phyloP scores from a whole-genome alignment of 2,888 invertebrate genomes.

The Drosophila meridionalis region DNA sequence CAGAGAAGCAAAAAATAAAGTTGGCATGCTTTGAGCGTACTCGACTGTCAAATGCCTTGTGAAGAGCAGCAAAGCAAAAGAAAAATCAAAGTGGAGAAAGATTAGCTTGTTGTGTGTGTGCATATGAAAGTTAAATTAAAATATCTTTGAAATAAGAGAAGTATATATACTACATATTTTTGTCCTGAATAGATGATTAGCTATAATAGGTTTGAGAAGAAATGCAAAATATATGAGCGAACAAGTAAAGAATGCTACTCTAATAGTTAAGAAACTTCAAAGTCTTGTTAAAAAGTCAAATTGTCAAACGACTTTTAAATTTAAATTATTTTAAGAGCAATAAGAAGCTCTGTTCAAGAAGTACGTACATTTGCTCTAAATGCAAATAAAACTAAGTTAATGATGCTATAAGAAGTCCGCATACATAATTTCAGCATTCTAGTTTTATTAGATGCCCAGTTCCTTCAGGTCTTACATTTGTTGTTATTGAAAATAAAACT shows the following conservation, averaged over 20 bases:
- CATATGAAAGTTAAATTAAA: neutral
- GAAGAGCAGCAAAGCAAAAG: neutral
- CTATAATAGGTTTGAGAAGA: neutral
- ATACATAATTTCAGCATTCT: neutral
- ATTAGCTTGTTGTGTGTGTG: neutral
- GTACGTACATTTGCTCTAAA: neutral
- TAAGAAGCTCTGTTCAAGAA: neutral
- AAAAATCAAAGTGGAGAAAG: neutral
- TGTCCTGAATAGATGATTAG: neutral
- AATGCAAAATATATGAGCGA: neutral
- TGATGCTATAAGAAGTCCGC: neutral
- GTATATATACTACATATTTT: neutral
- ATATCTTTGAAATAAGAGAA: neutral
- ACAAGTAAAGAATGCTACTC: neutral
- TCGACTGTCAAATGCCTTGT: neutral
- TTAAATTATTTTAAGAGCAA: neutral
- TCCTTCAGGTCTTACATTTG: neutral
- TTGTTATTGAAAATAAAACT: neutral
- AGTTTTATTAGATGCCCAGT: neutral
- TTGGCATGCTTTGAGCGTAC: neutral
- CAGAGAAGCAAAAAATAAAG: slow-evolving; percentile 17
- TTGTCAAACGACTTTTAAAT: no score
- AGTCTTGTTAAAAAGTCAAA: neutral
- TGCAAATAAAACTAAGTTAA: neutral
- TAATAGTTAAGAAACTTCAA: neutral